Evolutionary conservation across 2,113 vertebrate species (phyloP), one percentile per base, ranked within the genome.

Genomic region (Mastomys coucha): DNA sequence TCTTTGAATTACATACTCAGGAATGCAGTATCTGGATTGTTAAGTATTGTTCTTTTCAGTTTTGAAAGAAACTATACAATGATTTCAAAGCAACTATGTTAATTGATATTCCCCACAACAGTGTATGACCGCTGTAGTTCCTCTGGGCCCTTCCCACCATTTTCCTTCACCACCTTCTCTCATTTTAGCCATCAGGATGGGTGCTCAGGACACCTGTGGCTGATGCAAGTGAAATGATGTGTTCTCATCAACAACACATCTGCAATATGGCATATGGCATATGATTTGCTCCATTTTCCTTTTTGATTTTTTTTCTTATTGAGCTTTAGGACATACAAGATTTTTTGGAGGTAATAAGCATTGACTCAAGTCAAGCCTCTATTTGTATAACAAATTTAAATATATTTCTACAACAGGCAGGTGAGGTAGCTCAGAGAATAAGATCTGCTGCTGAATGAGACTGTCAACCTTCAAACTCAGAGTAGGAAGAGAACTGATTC

Each of bases 211-310:
- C 60, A 78, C 13, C 9, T 77, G 10, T 26, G 65, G 63, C 28
- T 60, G 81, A 67, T 51, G 63, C 76, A 69, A 56, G 51, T 69
- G 19, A 91, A 91, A 17, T 78, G 14, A 78, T 39, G 13, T 93
- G 56, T 73, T 36, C 28, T 88, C 65, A 76, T 93, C 65, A 42
- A 6, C 53, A 31, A 91, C 76, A 91, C 82, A 22, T 92, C 56
- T 96, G n/a, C n/a, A n/a, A n/a, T n/a, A n/a, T n/a, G n/a, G 5
- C 76, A 42, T 39, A 53, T 81, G 11, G 5, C 72, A n/a, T 36
- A 76, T 76, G 11, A 24, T 76, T 69, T 78, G 91, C 76, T 17
- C 14, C 9, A 88, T 85, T 93, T 93, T 96, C 39, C 93, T 51
- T 49, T 92, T 92, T 70, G 20, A 42, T 42, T 42, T 39, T 88